Evolutionary conservation across 2,888 invertebrate genomes (phyloP), one percentile per base, ranked within the genome.

Genomic region (Drosophila paranaensis): DNA sequence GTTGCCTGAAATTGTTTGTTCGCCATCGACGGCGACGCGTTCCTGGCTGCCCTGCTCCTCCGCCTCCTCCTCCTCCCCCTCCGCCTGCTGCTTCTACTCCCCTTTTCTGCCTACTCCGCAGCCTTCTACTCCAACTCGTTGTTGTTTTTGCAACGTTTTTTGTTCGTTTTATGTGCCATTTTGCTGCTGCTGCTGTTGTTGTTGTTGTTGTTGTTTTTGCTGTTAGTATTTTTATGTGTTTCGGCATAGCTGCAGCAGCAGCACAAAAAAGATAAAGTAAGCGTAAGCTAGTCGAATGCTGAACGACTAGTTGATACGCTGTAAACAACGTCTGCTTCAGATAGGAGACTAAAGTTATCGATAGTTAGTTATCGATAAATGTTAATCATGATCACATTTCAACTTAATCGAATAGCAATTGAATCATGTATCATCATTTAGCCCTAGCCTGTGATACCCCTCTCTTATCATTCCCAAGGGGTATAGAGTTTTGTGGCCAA

Each of bases 1-100:
- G 61, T 73, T 89, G 77, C 82, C 81, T 89, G 74, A 82, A 87
- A 87, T 88, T 88, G 88, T 88, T 90, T 84, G 89, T 83, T 89
- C 89, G 88, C 88, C 81, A 76, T 82, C 68, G 62, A 81, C 56
- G 74, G 65, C 73, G 82, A 84, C 88, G 85, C 86, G 86, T 82
- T 88, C 83, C 79, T 74, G 51, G 56, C 60, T 57, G 63, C 51
- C 58, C 61, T 64, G 64, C 66, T 69, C 60, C 60, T 66, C 39
- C 58, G 33, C 20, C 27, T 13, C 27, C 30, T 8, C 6, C 39
- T 13, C 39, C 55, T 5, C 5, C 13, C 45, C 51, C 54, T 63
- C 56, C 66, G 60, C 56, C 62, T 68, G 42, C 42, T 51, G 20
- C 13, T 13, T 13, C 16, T 20, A 42, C 55, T 20, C 30, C 30